Base-by-base conservation (phyloP, 2,797 vertebrate genomes). In the Coendou prehensilis region DNA sequence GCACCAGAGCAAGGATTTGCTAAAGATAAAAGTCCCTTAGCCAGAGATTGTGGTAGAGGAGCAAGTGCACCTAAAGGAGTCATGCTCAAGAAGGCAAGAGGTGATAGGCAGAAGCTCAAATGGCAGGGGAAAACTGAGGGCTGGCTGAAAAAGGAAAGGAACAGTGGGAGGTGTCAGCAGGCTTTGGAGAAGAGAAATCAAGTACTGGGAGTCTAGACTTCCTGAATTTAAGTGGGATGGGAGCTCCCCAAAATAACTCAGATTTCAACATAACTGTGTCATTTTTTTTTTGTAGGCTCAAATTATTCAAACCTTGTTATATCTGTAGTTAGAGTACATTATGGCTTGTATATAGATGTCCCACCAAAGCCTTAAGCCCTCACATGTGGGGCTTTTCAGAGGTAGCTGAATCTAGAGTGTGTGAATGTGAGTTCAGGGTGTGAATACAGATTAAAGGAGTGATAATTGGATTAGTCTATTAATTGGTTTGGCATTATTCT, bases 211-310 rank as follows among this genome's bases (percentile, higher is more conserved):
- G 37, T n/a, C 22, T 30, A 54, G 61, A 45, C 54, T 92, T 76
- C 26, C 23, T 71, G 33, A 37, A 69, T 2, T 45, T 33, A 75
- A 22, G 10, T 26, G 9, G 9, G 50, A 37, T 71, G 23, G 57
- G 30, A 89, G 30, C 5, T 59, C 28, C 81, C 30, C 37, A 52
- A 4, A 30, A 50, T 22, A 80, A 90, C 23, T 30, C 87, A 50
- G 9, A 37, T 85, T 57, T 71, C 30, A 37, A 22, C 50, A 15
- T 15, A 33, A 95, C 22, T 85, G 28, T 50, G 20, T 45, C 52
- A n/a, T 63, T 83, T 76, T 83, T 61, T 61, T 80, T 87, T 85
- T 67, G 9, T 47, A 97, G 47, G 71, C 5, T 73, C 41, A 71
- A 1, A 63, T 33, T 82, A 33, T 56, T 73, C 56, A 57, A 17